Evolutionary conservation across 2,888 invertebrate genomes (phyloP).

Genomic region (Pyrocoelia pectoralis): DNA sequence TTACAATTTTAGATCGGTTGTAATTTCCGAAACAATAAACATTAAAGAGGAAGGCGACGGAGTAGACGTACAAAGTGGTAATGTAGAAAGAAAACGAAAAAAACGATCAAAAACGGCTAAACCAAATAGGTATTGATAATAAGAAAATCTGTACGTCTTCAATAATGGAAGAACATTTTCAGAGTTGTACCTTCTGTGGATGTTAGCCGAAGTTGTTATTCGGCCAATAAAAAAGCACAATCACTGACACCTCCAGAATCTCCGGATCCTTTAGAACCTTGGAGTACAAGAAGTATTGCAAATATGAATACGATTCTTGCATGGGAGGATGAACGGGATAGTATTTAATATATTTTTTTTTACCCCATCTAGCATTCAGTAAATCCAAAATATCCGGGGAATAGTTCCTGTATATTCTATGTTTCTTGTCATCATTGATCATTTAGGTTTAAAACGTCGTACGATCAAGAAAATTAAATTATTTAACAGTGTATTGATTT

Average conservation of each 20-base stretch:
- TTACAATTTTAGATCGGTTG: slow-evolving; percentile 28
- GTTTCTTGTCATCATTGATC: too few relatives aligned
- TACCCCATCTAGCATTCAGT: too few relatives aligned
- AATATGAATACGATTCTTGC: slow-evolving; percentile 77
- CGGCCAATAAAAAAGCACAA: slow-evolving; percentile 52
- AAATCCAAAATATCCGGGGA: too few relatives aligned
- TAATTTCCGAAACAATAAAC: slow-evolving; percentile 38
- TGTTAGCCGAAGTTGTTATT: slow-evolving; percentile 56
- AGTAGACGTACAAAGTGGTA: slow-evolving; percentile 47
- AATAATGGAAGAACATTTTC: slow-evolving; percentile 30
- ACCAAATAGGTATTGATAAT: slow-evolving; percentile 51
- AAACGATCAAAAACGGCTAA: slow-evolving; percentile 55
- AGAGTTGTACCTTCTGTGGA: slow-evolving; percentile 62
- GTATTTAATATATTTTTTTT: too few relatives aligned
- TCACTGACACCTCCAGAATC: slow-evolving; percentile 54
- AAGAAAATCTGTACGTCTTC: background rate
- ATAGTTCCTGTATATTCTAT: too few relatives aligned
- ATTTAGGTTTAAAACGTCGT: too few relatives aligned
- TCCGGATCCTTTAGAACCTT: slow-evolving; percentile 74
- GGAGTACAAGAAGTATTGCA: slow-evolving; percentile 75
- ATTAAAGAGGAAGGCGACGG: slow-evolving; percentile 51
- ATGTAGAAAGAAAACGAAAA: slow-evolving; percentile 49
- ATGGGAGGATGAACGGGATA: slow-evolving; percentile 63
- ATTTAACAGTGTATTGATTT: too few relatives aligned
- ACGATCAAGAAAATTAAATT: too few relatives aligned